Evolutionary conservation across 2,888 invertebrate genomes (phyloP).

Genomic region (Heteropelma amictum): DNA sequence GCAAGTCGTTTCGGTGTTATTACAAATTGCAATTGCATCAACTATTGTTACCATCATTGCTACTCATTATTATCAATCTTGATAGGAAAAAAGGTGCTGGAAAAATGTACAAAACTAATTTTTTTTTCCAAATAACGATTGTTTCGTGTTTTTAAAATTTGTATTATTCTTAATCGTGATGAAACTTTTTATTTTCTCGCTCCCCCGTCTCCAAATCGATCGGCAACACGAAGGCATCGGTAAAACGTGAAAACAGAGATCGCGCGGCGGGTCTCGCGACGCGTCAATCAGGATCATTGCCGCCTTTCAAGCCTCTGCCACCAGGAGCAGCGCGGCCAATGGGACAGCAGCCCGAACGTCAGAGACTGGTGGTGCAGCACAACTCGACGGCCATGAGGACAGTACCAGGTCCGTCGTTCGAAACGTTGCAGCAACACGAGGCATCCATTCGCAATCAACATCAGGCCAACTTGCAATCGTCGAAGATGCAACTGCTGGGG

Average conservation of each 20-base stretch:
- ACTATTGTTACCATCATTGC: too few relatives aligned
- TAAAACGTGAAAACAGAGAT: slow-evolving; percentile 42
- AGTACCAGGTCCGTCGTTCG: slow-evolving; percentile 62
- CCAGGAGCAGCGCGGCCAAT: slow-evolving; percentile 79
- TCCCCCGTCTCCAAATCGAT: not conserved
- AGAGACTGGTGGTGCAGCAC: slow-evolving; percentile 73
- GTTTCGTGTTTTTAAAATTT: too few relatives aligned
- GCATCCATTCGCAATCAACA: slow-evolving; percentile 63
- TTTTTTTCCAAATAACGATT: too few relatives aligned
- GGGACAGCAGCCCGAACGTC: slow-evolving; percentile 84
- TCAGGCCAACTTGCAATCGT: slow-evolving; percentile 68
- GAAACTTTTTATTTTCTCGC: not conserved
- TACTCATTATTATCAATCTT: too few relatives aligned
- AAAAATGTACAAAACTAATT: too few relatives aligned
- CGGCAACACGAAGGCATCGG: slow-evolving; percentile 13
- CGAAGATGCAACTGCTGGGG: slow-evolving; percentile 68
- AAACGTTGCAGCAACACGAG: slow-evolving; percentile 65
- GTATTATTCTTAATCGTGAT: not conserved
- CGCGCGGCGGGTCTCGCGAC: slow-evolving; percentile 39
- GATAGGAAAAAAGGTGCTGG: too few relatives aligned
- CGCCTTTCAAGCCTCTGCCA: slow-evolving; percentile 89
- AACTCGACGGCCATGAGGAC: slow-evolving; percentile 70
- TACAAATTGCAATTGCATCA: too few relatives aligned
- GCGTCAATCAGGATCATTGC: slow-evolving; percentile 77
- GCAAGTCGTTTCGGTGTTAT: too few relatives aligned